phyloP scores from a whole-genome alignment of 2,888 invertebrate species.

The Synergus gifuensis region DNA sequence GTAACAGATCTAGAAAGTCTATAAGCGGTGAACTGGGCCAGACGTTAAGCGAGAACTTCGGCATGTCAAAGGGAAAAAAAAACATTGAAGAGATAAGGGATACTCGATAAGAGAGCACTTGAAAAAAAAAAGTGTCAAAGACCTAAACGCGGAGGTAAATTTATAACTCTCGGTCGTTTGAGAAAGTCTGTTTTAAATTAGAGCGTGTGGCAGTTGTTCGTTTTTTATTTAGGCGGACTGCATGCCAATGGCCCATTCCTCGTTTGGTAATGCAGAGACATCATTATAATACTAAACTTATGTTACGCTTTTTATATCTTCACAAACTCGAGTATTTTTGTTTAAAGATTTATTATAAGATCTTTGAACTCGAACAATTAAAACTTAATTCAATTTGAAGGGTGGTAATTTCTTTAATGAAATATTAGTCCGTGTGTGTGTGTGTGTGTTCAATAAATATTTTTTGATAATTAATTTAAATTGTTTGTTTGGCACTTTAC shows the following conservation, averaged over 20 bases:
- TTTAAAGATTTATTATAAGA: neutral
- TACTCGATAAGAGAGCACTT: conserved; percentile 11
- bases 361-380: neutral
- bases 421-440: neutral
- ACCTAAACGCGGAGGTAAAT: neutral
- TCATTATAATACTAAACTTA: conserved; percentile 23
- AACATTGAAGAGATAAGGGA: neutral
- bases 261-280: conserved; percentile 20
- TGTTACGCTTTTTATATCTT: neutral
- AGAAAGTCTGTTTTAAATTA: conserved; percentile 30
- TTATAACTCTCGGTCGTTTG: neutral
- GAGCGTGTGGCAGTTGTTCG: conserved; percentile 35
- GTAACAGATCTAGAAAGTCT: neutral
- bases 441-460: neutral
- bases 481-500: neutral
- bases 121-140: conserved; percentile 13
- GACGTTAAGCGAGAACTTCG: conserved; percentile 16
- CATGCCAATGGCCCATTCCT: neutral
- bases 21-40: conserved; percentile 13
- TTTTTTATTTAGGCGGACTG: conserved; percentile 3
- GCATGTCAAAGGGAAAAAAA: conserved; percentile 13
- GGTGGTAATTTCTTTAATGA: too few species aligned
- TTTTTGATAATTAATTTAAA: neutral
- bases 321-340: neutral
- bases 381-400: neutral